phyloP scores from a whole-genome alignment of 2,888 invertebrate genomes.

The Apotomis betuletana region DNA sequence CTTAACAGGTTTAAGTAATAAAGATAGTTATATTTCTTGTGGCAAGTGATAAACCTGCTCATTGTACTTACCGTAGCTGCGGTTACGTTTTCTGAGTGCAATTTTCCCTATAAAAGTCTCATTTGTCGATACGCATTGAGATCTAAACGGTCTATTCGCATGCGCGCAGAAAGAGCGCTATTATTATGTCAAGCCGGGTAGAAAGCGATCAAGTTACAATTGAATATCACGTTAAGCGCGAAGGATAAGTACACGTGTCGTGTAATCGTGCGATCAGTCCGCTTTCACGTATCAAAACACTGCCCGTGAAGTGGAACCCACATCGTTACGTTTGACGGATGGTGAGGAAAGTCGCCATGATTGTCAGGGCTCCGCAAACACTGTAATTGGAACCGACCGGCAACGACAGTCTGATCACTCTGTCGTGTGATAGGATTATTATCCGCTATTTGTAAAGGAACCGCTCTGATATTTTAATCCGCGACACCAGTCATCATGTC shows the following conservation, averaged over 20 bases:
- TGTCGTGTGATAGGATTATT: constrained; percentile 42
- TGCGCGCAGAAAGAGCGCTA: constrained; percentile 14
- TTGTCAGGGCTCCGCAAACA: constrained; percentile 56
- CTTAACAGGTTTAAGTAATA: constrained; percentile 15
- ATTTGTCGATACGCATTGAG: constrained; percentile 9
- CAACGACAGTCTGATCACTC: constrained; percentile 44
- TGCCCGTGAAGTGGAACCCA: constrained; percentile 18
- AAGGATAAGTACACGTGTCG: constrained; percentile 60
- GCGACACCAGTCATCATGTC: constrained; percentile 41
- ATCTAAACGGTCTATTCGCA: neutral
- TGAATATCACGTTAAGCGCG: constrained; percentile 62
- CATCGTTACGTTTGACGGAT: constrained; percentile 45
- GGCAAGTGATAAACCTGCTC: constrained; percentile 6
- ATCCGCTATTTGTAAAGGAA: constrained; percentile 44
- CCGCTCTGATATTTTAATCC: constrained; percentile 48
- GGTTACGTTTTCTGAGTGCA: neutral
- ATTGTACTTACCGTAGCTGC: neutral
- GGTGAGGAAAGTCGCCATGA: constrained; percentile 60
- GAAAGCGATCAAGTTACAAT: constrained; percentile 71
- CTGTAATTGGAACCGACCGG: constrained; percentile 56
- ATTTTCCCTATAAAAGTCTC: constrained; percentile 7
- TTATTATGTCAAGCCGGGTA: constrained; percentile 48
- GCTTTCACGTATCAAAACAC: constrained; percentile 60
- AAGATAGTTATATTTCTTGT: constrained; percentile 8
- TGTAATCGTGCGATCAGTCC: constrained; percentile 64